These are phyloP conservation scores for Halocaridina rubra DNA, from an alignment of 2,888 invertebrate species.

Conservation along the genomic window DNA sequence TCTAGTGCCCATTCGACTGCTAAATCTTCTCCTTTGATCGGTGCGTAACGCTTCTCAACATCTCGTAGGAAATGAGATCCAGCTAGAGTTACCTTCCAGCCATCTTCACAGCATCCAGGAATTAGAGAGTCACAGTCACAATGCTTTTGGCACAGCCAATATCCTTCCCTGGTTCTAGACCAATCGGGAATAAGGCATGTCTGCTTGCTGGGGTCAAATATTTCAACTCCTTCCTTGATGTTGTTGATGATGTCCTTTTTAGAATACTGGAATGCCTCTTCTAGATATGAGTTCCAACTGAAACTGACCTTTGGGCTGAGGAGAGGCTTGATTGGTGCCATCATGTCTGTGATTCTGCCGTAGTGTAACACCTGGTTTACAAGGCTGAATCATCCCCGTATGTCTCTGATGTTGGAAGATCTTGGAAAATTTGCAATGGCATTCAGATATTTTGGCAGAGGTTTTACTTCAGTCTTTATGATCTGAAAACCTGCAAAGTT, in stretches of 20 bases:
- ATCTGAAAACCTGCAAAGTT: constrained; percentile 10
- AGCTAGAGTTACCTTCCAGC: constrained; percentile 21
- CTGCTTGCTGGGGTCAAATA: neutral
- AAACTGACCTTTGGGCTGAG: constrained; percentile 22
- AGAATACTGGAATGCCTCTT: constrained; percentile 17
- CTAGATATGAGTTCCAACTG: neutral
- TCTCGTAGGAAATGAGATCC: constrained; percentile 13
- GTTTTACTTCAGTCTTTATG: neutral
- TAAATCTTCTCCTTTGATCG: neutral
- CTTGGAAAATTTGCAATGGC: constrained; percentile 8
- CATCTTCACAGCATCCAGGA: constrained; percentile 1
- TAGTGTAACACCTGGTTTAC: constrained; percentile 32
- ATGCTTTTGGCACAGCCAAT: constrained; percentile 7
- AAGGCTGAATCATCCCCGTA: constrained; percentile 12
- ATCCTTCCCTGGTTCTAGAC: neutral
- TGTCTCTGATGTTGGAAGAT: neutral
- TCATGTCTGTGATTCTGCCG: constrained; percentile 16
- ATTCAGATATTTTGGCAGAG: neutral
- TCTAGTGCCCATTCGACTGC: constrained; percentile 16
- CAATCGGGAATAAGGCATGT: constrained; percentile 12
- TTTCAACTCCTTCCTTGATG: neutral
- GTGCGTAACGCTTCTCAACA: neutral
- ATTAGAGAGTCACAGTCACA: neutral
- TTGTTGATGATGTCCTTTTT: neutral
- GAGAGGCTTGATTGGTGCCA: constrained; percentile 36